Base-by-base conservation (phyloP, 2,888 invertebrate species). In the Cephus runcator region DNA sequence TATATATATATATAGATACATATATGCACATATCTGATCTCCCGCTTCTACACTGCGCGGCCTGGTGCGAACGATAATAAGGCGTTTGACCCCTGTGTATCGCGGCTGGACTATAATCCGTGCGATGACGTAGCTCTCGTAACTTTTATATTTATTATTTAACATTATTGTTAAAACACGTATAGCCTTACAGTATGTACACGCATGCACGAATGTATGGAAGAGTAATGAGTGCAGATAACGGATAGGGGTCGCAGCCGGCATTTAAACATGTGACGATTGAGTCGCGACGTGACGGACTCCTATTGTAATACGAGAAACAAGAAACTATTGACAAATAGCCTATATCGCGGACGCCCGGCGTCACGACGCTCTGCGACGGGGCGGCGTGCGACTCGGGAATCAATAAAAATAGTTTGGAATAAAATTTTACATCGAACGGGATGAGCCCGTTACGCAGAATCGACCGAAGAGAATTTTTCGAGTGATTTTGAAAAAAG, bases 31-130 rank as follows among this genome's bases (percentile, higher is more conserved):
- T 15, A 6, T 40, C 40, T 4, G 15, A 15, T 40, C 15, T 40
- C 15, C 40, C 40, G 40, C 40, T 40, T 40, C 3, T 30, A 23
- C 69, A 11, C 30, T 33, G 30, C 9, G 11, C 30, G 30, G 12
- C 33, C 11, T 30, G 30, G 12, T 30, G 77, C 73, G 76, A 76
- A 78, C 81, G 87, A 89, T 87, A 88, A 86, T 83, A 83, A 83
- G 85, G 83, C 87, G 86, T 85, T 88, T 87, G 88, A 89, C 89
- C 87, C 86, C 85, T 79, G 82, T 79, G 82, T 87, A 87, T 87
- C 88, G 80, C 82, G 75, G 78, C 82, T 86, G 89, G 83, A 87
- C 87, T 88, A 84, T 86, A 88, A 89, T 89, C 86, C 87, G 81
- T 76, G 77, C 75, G 79, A 81, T 87, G 86, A 88, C 87, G 86